Evolutionary conservation across 2,113 vertebrate genomes (phyloP).

Genomic region (Psammodynastes pulverulentus): DNA sequence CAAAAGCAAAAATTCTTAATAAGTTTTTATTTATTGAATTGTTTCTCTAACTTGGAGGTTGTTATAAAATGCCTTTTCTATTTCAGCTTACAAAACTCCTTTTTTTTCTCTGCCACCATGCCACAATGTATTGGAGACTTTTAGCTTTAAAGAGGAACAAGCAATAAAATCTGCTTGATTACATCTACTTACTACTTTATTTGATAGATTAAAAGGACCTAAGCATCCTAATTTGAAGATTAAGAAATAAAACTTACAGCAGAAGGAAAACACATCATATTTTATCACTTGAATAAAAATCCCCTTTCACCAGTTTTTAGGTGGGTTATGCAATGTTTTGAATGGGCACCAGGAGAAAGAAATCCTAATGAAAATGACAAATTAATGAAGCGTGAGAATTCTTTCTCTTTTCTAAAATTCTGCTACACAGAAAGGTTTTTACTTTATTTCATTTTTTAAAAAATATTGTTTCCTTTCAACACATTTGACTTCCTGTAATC

Average conservation of each 20-base stretch:
- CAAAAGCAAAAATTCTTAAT: not conserved
- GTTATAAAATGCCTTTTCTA: slow-evolving; percentile 15
- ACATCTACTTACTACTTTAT: slow-evolving; percentile 45
- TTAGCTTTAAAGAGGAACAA: slow-evolving; percentile 39
- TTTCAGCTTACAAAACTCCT: slow-evolving; percentile 20
- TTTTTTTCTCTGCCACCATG: not conserved
- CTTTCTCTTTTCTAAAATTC: slow-evolving; percentile 22
- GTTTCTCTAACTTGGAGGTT: slow-evolving; percentile 32
- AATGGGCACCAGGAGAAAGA: slow-evolving; percentile 28
- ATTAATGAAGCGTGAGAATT: slow-evolving; percentile 31
- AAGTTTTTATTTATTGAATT: slow-evolving; percentile 24
- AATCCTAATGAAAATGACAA: slow-evolving; percentile 36
- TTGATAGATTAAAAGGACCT: slow-evolving; percentile 31
- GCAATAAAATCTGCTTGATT: slow-evolving; percentile 45
- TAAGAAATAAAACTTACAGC: slow-evolving; percentile 38
- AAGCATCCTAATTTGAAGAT: slow-evolving; percentile 34
- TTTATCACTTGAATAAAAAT: slow-evolving; percentile 42
- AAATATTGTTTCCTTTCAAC: not conserved
- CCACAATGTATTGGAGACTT: slow-evolving; percentile 31
- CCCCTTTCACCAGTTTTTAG: slow-evolving; percentile 40
- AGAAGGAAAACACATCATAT: slow-evolving; percentile 10
- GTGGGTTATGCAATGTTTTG: slow-evolving; percentile 40
- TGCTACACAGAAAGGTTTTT: not conserved
- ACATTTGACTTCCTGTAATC: not conserved
- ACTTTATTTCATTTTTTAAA: not conserved